phyloP scores from a whole-genome alignment of 2,797 vertebrate species.

The Crax fasciolata region DNA sequence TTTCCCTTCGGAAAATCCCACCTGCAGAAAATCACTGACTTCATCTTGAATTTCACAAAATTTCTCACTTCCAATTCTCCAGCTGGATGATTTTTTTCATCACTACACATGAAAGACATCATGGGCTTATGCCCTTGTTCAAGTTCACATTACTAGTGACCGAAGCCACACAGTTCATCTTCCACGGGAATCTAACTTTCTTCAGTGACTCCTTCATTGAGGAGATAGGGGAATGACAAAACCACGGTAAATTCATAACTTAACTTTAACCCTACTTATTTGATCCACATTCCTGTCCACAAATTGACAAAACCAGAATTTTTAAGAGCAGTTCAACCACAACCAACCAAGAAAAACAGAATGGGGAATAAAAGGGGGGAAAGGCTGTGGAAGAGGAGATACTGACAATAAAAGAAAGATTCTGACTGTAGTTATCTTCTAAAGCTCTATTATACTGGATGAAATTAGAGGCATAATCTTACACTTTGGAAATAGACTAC shows the following conservation, averaged over 20 bases:
- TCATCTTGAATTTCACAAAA: neutral
- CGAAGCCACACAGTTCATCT: neutral
- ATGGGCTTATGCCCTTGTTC: neutral
- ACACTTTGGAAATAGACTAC: neutral
- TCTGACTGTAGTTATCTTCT: neutral
- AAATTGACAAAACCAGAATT: neutral
- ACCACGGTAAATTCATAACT: neutral
- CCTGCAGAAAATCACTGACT: neutral
- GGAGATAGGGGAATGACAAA: neutral
- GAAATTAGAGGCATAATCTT: neutral
- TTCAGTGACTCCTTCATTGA: accelerated
- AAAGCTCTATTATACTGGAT: neutral
- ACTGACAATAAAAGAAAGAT: neutral
- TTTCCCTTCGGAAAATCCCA: neutral
- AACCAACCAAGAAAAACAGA: neutral
- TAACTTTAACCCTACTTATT: neutral
- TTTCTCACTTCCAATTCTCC: neutral
- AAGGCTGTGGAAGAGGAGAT: neutral
- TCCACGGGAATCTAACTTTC: neutral
- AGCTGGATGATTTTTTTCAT: neutral
- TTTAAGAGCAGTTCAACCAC: neutral
- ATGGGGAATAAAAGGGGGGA: neutral
- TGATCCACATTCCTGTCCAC: neutral
- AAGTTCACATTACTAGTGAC: neutral
- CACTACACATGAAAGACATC: neutral